Percentiles rank a stretch among this genome's conserved stretches.
These are phyloP conservation scores for Leptodactylus fallax DNA, from an alignment of 2,797 vertebrate genomes.

Conservation along the genomic window DNA sequence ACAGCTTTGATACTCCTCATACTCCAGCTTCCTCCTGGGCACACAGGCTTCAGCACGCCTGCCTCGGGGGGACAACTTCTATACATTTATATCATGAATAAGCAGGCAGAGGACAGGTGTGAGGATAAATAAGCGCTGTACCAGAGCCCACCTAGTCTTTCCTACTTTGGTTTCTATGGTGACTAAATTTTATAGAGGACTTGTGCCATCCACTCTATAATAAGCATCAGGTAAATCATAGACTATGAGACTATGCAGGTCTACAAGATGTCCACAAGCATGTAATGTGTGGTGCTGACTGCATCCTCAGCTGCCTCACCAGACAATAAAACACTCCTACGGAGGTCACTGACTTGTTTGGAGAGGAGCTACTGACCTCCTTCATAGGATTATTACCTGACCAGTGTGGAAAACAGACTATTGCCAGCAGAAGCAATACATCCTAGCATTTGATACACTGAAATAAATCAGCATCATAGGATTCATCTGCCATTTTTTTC, in stretches of 20 bases:
- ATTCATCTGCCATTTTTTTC: too few species aligned
- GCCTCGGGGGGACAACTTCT: background rate
- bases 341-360: too few species aligned
- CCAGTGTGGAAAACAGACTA: too few species aligned
- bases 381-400: too few species aligned
- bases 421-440: too few species aligned
- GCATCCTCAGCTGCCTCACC: background rate
- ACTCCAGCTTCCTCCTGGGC: background rate
- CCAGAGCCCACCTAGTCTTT: slow-evolving; percentile 40
- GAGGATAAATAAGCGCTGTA: background rate
- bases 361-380: too few species aligned
- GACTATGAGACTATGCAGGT: background rate
- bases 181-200: slow-evolving; percentile 32
- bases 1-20: too few species aligned
- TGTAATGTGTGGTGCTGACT: background rate
- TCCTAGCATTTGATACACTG: too few species aligned
- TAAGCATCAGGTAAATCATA: slow-evolving; percentile 41
- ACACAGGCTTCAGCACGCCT: background rate
- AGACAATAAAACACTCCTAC: too few species aligned
- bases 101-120: background rate
- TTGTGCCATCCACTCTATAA: slow-evolving; percentile 30
- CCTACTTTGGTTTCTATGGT: slow-evolving; percentile 56
- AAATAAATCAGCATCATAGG: too few species aligned
- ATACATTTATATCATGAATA: background rate
- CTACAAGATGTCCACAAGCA: too few species aligned